Evolutionary conservation across 2,888 invertebrate genomes (phyloP).

Genomic region (Cordilura impudica): DNA sequence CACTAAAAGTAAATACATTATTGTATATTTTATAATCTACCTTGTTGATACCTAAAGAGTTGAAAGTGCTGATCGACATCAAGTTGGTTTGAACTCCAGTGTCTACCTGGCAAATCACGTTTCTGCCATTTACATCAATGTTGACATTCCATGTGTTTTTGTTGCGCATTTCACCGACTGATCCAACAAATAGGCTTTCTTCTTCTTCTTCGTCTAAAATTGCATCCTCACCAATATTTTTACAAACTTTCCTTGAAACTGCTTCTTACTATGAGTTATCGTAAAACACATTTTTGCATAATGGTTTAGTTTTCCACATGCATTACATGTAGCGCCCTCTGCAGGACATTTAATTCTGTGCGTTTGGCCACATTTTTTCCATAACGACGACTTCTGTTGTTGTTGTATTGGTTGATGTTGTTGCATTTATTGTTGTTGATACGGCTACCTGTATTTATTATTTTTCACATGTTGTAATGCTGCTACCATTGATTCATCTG

Average conservation of each 20-base stretch:
- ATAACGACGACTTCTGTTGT: too few relatives aligned
- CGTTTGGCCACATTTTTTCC: too few relatives aligned
- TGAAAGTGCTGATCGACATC: not conserved
- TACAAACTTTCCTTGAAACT: not conserved
- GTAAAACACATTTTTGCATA: conserved; percentile 34
- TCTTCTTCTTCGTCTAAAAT: not conserved
- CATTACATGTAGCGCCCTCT: conserved; percentile 6
- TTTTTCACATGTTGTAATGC: too few relatives aligned
- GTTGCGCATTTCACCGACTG: too few relatives aligned
- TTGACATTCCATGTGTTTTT: conserved; percentile 7
- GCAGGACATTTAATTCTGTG: too few relatives aligned
- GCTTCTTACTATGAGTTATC: not conserved
- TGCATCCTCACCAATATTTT: conserved; percentile 6
- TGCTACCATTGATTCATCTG: too few relatives aligned
- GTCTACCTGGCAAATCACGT: conserved; percentile 11
- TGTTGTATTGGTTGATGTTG: too few relatives aligned
- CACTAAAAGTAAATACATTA: conserved; percentile 15
- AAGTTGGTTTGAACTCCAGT: conserved; percentile 13
- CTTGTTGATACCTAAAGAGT: not conserved
- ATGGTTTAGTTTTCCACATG: conserved; percentile 14
- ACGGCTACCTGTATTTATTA: too few relatives aligned
- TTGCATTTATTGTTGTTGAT: too few relatives aligned
- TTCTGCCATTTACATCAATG: not conserved
- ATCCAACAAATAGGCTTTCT: conserved; percentile 17
- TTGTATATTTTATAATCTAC: conserved; percentile 12